Conservation (phyloP, 2,797 vertebrate genomes). For the Siniperca obscura region DNA sequence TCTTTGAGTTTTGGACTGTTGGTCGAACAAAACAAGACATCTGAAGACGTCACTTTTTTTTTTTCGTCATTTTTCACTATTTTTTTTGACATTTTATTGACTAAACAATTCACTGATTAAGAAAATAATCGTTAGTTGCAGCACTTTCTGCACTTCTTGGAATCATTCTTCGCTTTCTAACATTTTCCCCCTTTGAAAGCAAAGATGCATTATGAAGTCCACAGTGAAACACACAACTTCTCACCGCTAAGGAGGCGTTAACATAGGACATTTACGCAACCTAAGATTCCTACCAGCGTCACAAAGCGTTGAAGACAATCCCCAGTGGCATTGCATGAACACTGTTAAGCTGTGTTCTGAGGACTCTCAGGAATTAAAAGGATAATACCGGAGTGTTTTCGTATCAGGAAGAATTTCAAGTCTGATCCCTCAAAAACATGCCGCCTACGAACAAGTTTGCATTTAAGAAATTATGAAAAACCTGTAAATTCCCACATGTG, state of each 20-base stretch:
- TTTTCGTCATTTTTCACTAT: background rate
- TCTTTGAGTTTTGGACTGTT: background rate
- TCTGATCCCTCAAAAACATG: slow-evolving; percentile 6
- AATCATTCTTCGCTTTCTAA: slow-evolving; percentile 3
- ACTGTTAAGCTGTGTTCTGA: slow-evolving; percentile 18
- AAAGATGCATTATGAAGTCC: background rate
- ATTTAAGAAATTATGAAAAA: background rate
- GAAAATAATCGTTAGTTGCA: background rate
- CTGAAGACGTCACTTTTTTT: background rate
- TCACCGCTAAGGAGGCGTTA: background rate
- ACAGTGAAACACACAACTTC: slow-evolving; percentile 7
- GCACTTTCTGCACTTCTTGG: background rate
- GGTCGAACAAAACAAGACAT: background rate
- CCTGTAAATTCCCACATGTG: slow-evolving; percentile 4
- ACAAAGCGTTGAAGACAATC: background rate
- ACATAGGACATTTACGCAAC: background rate
- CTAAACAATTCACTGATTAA: background rate
- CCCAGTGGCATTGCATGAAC: background rate
- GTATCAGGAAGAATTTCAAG: background rate
- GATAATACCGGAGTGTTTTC: background rate
- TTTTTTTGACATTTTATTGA: background rate
- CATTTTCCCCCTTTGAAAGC: background rate
- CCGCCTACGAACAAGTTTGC: background rate
- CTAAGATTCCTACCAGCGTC: background rate
- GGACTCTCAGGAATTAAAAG: slow-evolving; percentile 2